A percentile compares a stretch with the other conserved stretches of the same genome.
Conservation (phyloP, 2,113 vertebrate species). For the Sebastes schlegelii region DNA sequence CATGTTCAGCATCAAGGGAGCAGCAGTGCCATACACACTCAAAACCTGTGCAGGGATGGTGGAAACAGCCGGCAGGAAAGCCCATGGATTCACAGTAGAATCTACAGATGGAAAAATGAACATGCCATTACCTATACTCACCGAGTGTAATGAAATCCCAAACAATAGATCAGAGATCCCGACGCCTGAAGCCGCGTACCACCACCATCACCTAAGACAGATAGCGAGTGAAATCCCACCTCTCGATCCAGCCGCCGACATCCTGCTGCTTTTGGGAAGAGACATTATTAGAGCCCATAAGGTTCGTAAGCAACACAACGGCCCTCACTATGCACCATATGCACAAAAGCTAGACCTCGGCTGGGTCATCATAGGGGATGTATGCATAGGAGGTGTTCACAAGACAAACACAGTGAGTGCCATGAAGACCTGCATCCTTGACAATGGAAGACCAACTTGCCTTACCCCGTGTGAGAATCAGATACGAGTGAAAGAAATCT, state of each 20-base stretch:
- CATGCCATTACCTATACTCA: background rate
- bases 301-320: background rate
- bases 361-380: conserved; percentile 19
- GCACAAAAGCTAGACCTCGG: conserved; percentile 21
- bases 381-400: background rate
- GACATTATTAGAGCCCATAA: conserved; percentile 1
- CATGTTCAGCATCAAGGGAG: background rate
- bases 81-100: background rate
- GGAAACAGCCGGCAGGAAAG: background rate
- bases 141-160: background rate
- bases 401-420: background rate
- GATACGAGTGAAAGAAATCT: background rate
- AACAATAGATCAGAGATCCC: background rate
- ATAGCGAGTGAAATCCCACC: background rate
- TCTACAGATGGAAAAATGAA: conserved; percentile 1
- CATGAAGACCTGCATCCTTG: background rate
- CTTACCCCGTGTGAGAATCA: background rate
- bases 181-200: background rate
- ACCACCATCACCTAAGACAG: background rate
- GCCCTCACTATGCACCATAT: conserved; percentile 5
- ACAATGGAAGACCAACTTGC: background rate
- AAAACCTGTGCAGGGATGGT: conserved; percentile 3
- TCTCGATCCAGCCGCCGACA: background rate
- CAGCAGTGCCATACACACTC: background rate
- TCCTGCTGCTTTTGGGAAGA: conserved; percentile 1